Evolutionary conservation across 1,140 invertebrate genomes (phyloP), one percentile per base, ranked within the genome.

Genomic region (Euschistus heros): DNA sequence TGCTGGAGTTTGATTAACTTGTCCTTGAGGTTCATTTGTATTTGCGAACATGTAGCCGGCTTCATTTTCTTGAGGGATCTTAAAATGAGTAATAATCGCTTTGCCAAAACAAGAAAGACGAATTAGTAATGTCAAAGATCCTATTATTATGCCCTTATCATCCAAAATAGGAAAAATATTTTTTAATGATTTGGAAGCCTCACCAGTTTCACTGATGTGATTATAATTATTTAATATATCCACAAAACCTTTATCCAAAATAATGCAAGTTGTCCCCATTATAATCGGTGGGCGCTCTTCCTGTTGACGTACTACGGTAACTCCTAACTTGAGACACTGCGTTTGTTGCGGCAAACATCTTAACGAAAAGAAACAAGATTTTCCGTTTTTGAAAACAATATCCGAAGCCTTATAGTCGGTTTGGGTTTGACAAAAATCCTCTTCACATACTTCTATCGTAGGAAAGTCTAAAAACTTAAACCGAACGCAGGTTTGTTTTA

Each of bases 1-100:
- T 10, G 33, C 33, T 37, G 30, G 30, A 30, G 33, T 13, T 37
- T 3, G 30, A 30, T 8, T 30, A 3, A 30, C 30, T 30, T 8
- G 3, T 30, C 8, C 13, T 10, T 10, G 6, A 10, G 33, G 33
- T 37, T 37, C 33, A 37, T 37, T 37, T 37, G 33, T 37, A 37
- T 37, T 37, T 1, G 33, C 33, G 13, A 37, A 37, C 33, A 37
- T 37, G 8, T 37, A 37, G 1, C 33, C 33, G 33, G 33, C 33
- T 37, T 37, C 33, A 6, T 37, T 37, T 13, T 37, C 33, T 37
- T 37, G 33, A 37, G 54, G 14, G 6, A 57, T 57, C 26, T 84
- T 80, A 71, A 85, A 86, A 69, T 82, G 80, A 2, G 84, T 86
- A 3, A 84, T 76, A 44, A 85, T 84, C 65, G 84, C 75, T 69